A percentile compares a stretch with the other conserved stretches of the same genome.
phyloP scores from a whole-genome alignment of 1,140 invertebrate genomes.

The Zophobas morio region DNA sequence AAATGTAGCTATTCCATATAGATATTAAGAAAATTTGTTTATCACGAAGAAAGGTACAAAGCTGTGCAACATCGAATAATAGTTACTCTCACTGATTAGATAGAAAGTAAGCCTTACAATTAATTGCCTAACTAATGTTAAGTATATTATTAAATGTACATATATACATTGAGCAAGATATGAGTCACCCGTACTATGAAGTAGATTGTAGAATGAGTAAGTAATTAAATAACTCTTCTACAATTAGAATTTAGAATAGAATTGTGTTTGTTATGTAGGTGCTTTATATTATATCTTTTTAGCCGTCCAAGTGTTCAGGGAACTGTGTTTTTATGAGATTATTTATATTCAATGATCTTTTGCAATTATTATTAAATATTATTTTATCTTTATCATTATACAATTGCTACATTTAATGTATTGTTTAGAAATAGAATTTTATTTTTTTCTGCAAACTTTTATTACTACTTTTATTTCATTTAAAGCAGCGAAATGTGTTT shows the following conservation, averaged over 20 bases:
- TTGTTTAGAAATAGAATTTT: slow-evolving; percentile 42
- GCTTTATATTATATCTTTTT: slow-evolving; percentile 47
- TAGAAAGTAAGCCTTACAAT: slow-evolving; percentile 39
- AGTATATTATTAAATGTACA: background rate
- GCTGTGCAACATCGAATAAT: slow-evolving; percentile 36
- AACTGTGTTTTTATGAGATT: slow-evolving; percentile 50
- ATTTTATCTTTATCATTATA: slow-evolving; percentile 30
- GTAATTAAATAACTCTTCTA: slow-evolving; percentile 19
- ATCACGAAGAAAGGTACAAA: slow-evolving; percentile 40
- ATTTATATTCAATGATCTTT: slow-evolving; percentile 52
- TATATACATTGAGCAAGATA: slow-evolving; percentile 44
- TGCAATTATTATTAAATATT: slow-evolving; percentile 48
- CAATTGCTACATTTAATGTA: slow-evolving; percentile 40
- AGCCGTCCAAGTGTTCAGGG: slow-evolving; percentile 61
- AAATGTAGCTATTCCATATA: slow-evolving; percentile 24
- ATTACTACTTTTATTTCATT: slow-evolving; percentile 22
- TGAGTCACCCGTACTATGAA: slow-evolving; percentile 47
- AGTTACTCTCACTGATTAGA: slow-evolving; percentile 19
- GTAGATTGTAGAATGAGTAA: slow-evolving; percentile 37
- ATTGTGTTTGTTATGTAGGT: slow-evolving; percentile 42
- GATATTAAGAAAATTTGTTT: slow-evolving; percentile 24
- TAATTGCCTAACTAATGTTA: slow-evolving; percentile 40
- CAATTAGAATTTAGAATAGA: slow-evolving; percentile 20
- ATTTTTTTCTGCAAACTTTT: slow-evolving; percentile 26
- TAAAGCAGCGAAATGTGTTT: no score